A percentile compares a stretch with the other conserved stretches of the same genome.
phyloP scores from a whole-genome alignment of 2,797 vertebrate genomes.

The Siniperca scherzeri region DNA sequence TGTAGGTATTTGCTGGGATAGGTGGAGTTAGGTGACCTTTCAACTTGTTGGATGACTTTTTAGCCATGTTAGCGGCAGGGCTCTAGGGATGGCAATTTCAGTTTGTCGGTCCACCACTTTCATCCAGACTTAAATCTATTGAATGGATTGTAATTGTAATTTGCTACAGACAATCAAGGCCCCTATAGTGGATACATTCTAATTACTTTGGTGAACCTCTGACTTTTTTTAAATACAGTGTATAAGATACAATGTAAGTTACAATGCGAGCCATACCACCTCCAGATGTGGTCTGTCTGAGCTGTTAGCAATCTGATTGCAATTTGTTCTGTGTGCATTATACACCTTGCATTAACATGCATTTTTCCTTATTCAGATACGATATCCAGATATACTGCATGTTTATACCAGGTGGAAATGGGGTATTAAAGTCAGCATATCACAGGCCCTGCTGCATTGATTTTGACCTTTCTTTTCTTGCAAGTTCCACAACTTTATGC shows the following conservation, averaged over 20 bases:
- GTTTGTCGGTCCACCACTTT: too few species aligned
- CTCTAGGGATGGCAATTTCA: too few species aligned
- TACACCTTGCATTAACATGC: background rate
- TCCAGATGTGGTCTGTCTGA: slow-evolving; percentile 1
- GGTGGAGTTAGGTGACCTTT: background rate
- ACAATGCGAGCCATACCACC: background rate
- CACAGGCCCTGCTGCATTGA: slow-evolving; percentile 14
- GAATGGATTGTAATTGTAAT: too few species aligned
- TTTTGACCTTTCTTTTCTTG: slow-evolving; percentile 40
- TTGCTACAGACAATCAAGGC: too few species aligned
- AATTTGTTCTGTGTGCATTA: slow-evolving; percentile 7
- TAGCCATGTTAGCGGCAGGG: too few species aligned
- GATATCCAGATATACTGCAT: background rate
- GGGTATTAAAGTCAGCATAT: slow-evolving; percentile 17
- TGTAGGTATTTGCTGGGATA: background rate
- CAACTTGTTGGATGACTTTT: background rate
- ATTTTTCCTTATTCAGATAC: background rate
- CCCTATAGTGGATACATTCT: too few species aligned
- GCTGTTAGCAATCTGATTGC: slow-evolving; percentile 18
- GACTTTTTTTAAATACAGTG: too few species aligned
- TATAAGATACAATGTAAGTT: background rate
- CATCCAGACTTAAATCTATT: background rate
- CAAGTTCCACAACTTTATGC: slow-evolving; percentile 37
- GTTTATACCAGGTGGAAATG: slow-evolving; percentile 18
- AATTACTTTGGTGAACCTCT: too few species aligned